These are phyloP conservation scores for Julus scanicus DNA, from an alignment of 2,888 invertebrate species.

Conservation along the genomic window DNA sequence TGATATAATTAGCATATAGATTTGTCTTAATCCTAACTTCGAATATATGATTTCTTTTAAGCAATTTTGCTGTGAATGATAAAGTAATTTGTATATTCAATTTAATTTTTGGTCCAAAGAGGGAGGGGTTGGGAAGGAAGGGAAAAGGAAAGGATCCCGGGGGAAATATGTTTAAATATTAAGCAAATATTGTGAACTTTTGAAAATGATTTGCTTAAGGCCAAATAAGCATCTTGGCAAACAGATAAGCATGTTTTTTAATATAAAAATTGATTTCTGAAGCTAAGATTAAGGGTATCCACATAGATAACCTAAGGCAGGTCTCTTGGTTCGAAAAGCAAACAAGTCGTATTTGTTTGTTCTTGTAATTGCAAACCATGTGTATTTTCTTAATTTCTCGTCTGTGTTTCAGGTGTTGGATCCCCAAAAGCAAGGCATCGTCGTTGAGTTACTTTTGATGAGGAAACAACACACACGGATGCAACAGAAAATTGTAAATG, in stretches of 20 bases:
- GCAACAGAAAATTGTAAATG: conserved; percentile 66
- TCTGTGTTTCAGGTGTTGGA: conserved; percentile 64
- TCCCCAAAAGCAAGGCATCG: conserved; percentile 67
- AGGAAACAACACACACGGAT: conserved; percentile 67
- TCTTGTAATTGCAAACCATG: not conserved
- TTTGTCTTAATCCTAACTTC: too few species aligned
- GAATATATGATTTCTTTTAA: too few species aligned
- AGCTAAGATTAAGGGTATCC: not conserved
- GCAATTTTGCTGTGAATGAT: too few species aligned
- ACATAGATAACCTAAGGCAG: not conserved
- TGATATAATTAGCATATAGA: too few species aligned
- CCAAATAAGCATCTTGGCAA: not conserved
- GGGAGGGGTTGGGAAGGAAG: not conserved
- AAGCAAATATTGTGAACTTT: not conserved
- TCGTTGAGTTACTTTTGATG: conserved; percentile 67
- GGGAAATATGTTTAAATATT: not conserved
- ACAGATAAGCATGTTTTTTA: not conserved
- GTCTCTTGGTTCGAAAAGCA: not conserved
- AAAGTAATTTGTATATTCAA: too few species aligned
- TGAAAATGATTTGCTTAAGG: not conserved
- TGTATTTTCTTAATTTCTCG: not conserved
- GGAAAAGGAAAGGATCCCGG: too few species aligned
- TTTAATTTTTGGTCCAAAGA: not conserved
- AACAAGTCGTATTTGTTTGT: not conserved
- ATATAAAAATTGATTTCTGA: not conserved